A percentile compares a stretch with the other conserved stretches of the same genome.
Conservation (phyloP, 2,113 vertebrate genomes). For the Lipotes vexillifer region DNA sequence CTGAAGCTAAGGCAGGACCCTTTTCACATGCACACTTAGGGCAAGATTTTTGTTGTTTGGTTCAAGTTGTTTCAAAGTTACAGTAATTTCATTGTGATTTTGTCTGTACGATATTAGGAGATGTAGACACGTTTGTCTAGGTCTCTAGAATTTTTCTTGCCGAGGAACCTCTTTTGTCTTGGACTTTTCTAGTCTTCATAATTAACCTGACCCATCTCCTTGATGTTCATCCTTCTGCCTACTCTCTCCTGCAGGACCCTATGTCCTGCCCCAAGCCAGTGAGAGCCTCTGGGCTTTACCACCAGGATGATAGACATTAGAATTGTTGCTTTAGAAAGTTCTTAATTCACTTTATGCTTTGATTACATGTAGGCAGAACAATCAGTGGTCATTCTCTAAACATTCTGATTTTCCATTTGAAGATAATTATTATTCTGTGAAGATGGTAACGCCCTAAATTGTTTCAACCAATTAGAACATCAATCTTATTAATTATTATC, state of each 20-base stretch:
- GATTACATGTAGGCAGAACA: not conserved
- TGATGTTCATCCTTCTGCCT: too few species aligned
- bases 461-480: not conserved
- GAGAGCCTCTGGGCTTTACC: not conserved
- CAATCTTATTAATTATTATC: not conserved
- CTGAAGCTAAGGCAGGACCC: not conserved
- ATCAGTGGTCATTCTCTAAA: not conserved
- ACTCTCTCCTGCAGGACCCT: accelerated
- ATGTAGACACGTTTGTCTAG: not conserved
- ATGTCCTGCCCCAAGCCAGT: accelerated
- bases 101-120: not conserved
- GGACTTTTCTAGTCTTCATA: not conserved
- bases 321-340: not conserved
- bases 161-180: not conserved
- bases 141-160: not conserved
- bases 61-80: not conserved
- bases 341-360: not conserved
- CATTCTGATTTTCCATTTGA: not conserved
- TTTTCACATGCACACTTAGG: accelerated
- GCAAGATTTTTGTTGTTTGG: accelerated
- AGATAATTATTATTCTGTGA: not conserved
- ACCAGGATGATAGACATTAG: not conserved
- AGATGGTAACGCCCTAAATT: not conserved
- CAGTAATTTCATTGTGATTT: not conserved
- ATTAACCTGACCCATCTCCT: too few species aligned